Conservation (phyloP, 2,797 vertebrate species). For the Chanos chanos region DNA sequence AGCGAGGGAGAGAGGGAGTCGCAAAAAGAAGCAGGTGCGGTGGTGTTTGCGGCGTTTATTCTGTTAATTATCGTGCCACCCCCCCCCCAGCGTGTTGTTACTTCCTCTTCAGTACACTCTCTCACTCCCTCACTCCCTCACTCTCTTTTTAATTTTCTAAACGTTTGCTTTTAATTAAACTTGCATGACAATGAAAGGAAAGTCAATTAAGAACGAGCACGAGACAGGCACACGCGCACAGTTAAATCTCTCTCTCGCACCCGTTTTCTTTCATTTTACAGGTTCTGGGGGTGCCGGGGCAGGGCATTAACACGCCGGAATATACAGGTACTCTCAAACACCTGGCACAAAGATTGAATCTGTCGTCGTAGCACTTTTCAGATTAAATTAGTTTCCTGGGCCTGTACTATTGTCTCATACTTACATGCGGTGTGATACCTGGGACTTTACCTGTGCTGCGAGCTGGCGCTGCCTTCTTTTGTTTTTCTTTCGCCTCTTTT, state of each 20-base stretch:
- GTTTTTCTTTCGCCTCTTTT: neutral
- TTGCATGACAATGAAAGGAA: slow-evolving; percentile 59
- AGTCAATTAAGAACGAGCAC: slow-evolving; percentile 61
- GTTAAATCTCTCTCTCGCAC: neutral
- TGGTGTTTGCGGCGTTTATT: slow-evolving; percentile 53
- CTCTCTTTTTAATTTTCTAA: slow-evolving; percentile 67
- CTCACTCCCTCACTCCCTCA: slow-evolving; percentile 53
- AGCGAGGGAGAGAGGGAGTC: neutral
- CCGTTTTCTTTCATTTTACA: too few species aligned
- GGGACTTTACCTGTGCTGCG: neutral
- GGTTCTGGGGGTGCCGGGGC: too few species aligned
- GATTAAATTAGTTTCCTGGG: too few species aligned
- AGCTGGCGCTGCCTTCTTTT: neutral
- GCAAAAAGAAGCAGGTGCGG: slow-evolving; percentile 50
- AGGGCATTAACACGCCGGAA: too few species aligned
- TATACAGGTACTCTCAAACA: too few species aligned
- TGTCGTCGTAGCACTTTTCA: too few species aligned
- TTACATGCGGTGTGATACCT: too few species aligned
- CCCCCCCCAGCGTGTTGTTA: slow-evolving; percentile 23
- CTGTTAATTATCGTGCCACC: slow-evolving; percentile 65
- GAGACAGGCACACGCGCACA: slow-evolving; percentile 18
- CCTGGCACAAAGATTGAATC: too few species aligned
- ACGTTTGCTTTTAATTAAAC: slow-evolving; percentile 76
- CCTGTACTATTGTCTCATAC: too few species aligned
- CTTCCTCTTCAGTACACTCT: slow-evolving; percentile 30